Conservation (phyloP, 2,888 invertebrate species). For the Pterostichus madidus region DNA sequence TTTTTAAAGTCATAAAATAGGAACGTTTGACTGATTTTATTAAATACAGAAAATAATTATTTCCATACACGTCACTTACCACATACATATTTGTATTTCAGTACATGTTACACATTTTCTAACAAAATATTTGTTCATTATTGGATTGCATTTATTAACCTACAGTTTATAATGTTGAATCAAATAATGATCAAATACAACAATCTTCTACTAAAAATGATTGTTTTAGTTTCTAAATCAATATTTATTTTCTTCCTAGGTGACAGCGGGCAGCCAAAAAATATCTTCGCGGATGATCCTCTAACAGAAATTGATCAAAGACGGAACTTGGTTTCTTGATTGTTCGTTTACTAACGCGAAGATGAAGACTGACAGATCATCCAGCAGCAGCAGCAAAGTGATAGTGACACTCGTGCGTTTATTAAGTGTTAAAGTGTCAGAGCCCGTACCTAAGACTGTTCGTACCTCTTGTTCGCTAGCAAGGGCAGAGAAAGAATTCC, state of each 20-base stretch:
- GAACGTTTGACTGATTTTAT: no score
- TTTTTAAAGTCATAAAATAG: no score
- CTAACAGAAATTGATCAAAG: slow-evolving; percentile 67
- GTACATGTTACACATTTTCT: no score
- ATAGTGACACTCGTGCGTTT: neutral
- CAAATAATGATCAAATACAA: no score
- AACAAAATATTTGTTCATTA: no score
- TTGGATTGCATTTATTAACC: no score
- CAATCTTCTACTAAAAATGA: no score
- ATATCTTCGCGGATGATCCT: slow-evolving; percentile 62
- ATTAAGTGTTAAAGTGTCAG: neutral
- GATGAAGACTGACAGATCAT: slow-evolving; percentile 1
- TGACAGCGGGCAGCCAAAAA: slow-evolving; percentile 54
- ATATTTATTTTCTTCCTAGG: slow-evolving; percentile 32
- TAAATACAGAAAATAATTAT: no score
- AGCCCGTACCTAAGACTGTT: neutral
- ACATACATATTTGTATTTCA: no score
- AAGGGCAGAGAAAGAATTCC: neutral
- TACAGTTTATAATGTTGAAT: no score
- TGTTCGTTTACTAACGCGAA: slow-evolving; percentile 68
- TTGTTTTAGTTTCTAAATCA: no score
- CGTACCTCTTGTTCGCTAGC: neutral
- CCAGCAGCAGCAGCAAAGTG: neutral
- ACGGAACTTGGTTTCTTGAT: slow-evolving; percentile 71
- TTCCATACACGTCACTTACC: no score